phyloP scores from a whole-genome alignment of 2,113 vertebrate genomes.

The Typhlomys cinereus region DNA sequence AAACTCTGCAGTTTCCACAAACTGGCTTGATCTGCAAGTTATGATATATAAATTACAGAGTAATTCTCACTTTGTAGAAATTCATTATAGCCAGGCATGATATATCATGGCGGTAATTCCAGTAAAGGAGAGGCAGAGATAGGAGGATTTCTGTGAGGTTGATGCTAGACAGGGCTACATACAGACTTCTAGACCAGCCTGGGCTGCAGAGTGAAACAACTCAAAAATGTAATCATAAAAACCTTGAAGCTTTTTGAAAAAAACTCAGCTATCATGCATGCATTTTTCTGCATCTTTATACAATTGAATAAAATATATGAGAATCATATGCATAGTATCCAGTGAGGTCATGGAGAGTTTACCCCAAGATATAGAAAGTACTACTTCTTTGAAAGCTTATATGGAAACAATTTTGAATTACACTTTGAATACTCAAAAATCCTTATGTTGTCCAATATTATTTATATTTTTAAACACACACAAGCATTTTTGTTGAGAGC shows the following conservation, averaged over 20 bases:
- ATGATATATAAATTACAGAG: background rate
- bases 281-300: slow-evolving; percentile 24
- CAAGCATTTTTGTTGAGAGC: background rate
- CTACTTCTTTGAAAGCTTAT: background rate
- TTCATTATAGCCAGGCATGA: background rate
- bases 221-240: background rate
- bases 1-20: slow-evolving; percentile 50
- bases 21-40: background rate
- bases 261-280: background rate
- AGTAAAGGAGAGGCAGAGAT: background rate
- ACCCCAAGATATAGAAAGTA: background rate
- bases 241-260: slow-evolving; percentile 6
- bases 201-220: background rate
- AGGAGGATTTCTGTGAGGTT: background rate
- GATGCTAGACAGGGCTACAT: no score
- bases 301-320: background rate
- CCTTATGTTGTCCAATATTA: slow-evolving; percentile 20
- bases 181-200: background rate
- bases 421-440: slow-evolving; percentile 36
- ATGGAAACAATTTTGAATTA: slow-evolving; percentile 14
- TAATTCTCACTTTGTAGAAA: slow-evolving; percentile 12
- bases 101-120: background rate
- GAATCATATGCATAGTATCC: background rate
- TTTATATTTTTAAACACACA: background rate
- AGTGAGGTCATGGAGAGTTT: slow-evolving; percentile 11